Conservation (phyloP, 2,113 vertebrate genomes). For the Aegypius monachus region DNA sequence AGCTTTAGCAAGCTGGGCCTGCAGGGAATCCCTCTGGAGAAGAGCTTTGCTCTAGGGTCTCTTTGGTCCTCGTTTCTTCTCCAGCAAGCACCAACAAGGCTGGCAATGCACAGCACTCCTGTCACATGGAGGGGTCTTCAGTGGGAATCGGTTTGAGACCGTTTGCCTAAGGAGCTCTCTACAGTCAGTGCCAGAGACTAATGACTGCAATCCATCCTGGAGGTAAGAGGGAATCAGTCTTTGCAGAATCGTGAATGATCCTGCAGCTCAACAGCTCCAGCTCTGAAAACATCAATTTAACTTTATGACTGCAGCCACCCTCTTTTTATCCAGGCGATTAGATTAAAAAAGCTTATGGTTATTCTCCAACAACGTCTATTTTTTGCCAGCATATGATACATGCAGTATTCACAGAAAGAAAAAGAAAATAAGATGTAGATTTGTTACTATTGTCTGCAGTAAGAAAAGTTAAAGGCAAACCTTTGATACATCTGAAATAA, state of each 20-base stretch:
- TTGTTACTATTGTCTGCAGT: neutral
- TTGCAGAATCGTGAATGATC: neutral
- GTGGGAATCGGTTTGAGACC: neutral
- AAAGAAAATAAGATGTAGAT: neutral
- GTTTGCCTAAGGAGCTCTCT: neutral
- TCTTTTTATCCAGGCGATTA: neutral
- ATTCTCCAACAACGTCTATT: neutral
- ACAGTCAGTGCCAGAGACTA: neutral
- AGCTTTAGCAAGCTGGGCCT: neutral
- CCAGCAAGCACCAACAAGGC: neutral
- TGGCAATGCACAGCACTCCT: neutral
- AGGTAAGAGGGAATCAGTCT: neutral
- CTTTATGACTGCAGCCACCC: neutral
- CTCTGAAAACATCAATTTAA: neutral
- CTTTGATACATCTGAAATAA: neutral
- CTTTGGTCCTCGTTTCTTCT: neutral
- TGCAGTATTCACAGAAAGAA: neutral
- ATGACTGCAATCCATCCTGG: neutral
- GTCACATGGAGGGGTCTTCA: neutral
- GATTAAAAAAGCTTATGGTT: neutral
- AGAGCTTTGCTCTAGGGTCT: neutral
- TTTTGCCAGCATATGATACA: neutral
- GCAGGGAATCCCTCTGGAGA: neutral
- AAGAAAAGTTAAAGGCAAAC: neutral
- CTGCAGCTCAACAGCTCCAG: neutral